These are phyloP conservation scores for Amblyjoppa fuscipennis DNA, from an alignment of 2,888 invertebrate genomes.

Conservation along the genomic window DNA sequence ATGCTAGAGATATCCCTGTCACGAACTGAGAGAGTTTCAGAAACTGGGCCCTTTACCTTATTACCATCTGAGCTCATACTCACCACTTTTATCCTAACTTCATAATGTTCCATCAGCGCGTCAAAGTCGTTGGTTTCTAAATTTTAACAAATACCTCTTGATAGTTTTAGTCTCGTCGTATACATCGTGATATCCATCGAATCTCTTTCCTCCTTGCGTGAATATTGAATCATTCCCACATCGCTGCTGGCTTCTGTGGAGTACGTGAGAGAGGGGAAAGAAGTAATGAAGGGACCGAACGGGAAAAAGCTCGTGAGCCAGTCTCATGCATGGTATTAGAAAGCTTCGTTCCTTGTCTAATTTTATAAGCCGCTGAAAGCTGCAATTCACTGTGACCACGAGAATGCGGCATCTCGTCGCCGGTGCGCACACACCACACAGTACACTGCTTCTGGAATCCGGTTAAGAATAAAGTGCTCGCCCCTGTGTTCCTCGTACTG, in stretches of 20 bases:
- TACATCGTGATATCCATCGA: no score
- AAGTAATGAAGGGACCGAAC: slow-evolving; percentile 52
- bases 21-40: no score
- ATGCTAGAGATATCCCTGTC: no score
- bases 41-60: no score
- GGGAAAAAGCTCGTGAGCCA: slow-evolving; percentile 47
- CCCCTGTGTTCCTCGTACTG: slow-evolving; percentile 40
- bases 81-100: no score
- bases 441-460: slow-evolving; percentile 54
- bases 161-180: no score
- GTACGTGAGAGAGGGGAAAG: slow-evolving; percentile 36
- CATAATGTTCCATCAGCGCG: no score
- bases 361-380: slow-evolving; percentile 68
- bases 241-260: slow-evolving; percentile 32
- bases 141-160: no score
- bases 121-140: no score
- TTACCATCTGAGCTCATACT: no score
- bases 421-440: slow-evolving; percentile 46
- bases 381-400: slow-evolving; percentile 51
- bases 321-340: slow-evolving; percentile 31
- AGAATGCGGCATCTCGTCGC: slow-evolving; percentile 24
- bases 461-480: slow-evolving; percentile 59
- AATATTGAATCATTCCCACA: slow-evolving; percentile 58
- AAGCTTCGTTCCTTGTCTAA: slow-evolving; percentile 60
- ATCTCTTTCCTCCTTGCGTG: slow-evolving; percentile 9